Conservation (phyloP, 2,113 vertebrate species). For the Ameiurus melas region DNA sequence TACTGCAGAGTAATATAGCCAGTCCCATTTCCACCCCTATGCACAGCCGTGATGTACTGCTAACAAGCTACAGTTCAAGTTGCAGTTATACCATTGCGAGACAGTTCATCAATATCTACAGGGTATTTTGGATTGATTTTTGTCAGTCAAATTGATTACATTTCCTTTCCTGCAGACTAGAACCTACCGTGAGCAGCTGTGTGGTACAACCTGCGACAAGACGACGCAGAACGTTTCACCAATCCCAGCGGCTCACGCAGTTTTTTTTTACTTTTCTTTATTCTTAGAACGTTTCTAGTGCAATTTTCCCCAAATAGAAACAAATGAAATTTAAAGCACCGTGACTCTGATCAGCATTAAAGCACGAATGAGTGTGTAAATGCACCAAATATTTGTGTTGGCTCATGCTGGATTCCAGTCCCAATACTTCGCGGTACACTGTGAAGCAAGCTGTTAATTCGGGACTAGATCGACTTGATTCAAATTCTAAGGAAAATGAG, state of each 20-base stretch:
- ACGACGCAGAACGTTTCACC: too few relatives aligned
- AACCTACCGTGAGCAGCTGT: background rate
- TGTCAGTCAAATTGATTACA: background rate
- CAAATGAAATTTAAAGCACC: background rate
- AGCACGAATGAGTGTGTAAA: background rate
- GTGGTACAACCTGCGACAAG: background rate
- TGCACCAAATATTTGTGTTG: background rate
- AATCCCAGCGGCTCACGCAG: too few relatives aligned
- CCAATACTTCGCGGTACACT: background rate
- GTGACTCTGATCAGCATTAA: background rate
- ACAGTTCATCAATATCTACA: background rate
- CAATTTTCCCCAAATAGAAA: background rate
- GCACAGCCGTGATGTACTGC: background rate
- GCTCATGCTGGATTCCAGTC: background rate
- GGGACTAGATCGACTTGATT: too few relatives aligned
- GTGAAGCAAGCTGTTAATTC: background rate
- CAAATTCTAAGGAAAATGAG: too few relatives aligned
- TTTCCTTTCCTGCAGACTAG: background rate
- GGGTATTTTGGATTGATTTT: background rate
- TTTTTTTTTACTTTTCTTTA: too few relatives aligned
- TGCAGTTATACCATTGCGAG: background rate
- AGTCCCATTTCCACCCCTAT: background rate
- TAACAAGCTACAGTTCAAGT: background rate
- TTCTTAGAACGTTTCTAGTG: too few relatives aligned
- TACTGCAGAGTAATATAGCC: background rate